Percentiles rank a stretch among this genome's conserved stretches.
These are phyloP conservation scores for Eupithecia subumbrata DNA, from an alignment of 2,888 invertebrate species.

Conservation along the genomic window DNA sequence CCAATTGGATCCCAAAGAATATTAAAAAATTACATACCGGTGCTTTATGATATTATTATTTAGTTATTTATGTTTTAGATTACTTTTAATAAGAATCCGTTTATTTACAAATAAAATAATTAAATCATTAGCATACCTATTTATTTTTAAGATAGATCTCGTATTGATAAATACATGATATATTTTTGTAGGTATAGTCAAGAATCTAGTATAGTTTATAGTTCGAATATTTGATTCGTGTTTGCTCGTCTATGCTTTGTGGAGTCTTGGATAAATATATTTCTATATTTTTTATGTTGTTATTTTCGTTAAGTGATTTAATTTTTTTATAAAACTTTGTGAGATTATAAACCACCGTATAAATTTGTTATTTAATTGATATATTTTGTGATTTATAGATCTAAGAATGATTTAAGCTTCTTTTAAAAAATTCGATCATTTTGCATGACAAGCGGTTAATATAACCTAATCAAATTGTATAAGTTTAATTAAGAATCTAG, in stretches of 20 bases:
- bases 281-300: neutral
- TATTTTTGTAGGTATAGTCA: slow-evolving; percentile 9
- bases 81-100: slow-evolving; percentile 15
- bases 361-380: slow-evolving; percentile 38
- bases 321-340: slow-evolving; percentile 27
- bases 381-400: slow-evolving; percentile 48
- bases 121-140: neutral
- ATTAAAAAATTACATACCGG: slow-evolving; percentile 46
- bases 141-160: slow-evolving; percentile 9
- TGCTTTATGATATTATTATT: slow-evolving; percentile 52
- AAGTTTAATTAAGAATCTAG: neutral
- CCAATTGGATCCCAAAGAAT: slow-evolving; percentile 75
- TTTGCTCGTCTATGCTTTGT: neutral
- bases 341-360: slow-evolving; percentile 46
- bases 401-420: neutral
- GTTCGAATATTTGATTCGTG: neutral
- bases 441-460: neutral
- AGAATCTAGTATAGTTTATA: neutral
- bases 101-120: neutral
- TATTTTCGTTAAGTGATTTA: slow-evolving; percentile 5
- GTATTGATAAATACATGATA: neutral
- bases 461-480: neutral
- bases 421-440: neutral
- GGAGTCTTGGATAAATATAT: neutral
- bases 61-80: slow-evolving; percentile 12